Evolutionary conservation across 2,888 invertebrate genomes (phyloP), one percentile per base, ranked within the genome.

Genomic region (Papilio gigon): DNA sequence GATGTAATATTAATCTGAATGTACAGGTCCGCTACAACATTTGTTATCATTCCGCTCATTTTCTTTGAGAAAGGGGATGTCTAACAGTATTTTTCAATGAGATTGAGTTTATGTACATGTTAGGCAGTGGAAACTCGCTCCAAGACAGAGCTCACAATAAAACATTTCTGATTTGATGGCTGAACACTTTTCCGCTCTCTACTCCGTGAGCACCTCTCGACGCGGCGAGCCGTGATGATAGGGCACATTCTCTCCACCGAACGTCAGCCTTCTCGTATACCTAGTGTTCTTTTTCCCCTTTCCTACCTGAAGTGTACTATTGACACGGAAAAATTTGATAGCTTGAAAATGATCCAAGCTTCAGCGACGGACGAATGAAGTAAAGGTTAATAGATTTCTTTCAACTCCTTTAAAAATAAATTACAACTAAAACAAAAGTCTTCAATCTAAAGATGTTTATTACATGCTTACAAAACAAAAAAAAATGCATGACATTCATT

Each of bases 311-410:
- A 65, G 68, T 60, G 64, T 50, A 50, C 68, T 60, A 59, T 68
- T 68, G 68, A 68, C 68, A 68, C 64, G 64, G 50, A 68, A 65
- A n/a, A 68, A 65, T 65, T 44, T 67, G 62, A 42, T 22, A 25
- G 50, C 20, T 27, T 27, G 20, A 59, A 37, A 50, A 47, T 63
- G 61, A 37, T 33, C n/a, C 44, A 8, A 58, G 9, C 12, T 40
- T n/a, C 14, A 25, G 14, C 9, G 20, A 59, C n/a, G 11, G 20
- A 37, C 1, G 9, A 37, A 25, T 17, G n/a, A 65, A 53, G 14
- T 8, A 22, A 25, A 20, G 3, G 22, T 25, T n/a, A 4, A 11
- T 11, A 27, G n/a, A n/a, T n/a, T n/a, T n/a, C n/a, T n/a, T n/a
- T n/a, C n/a, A n/a, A n/a, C n/a, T n/a, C n/a, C n/a, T n/a, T n/a